phyloP scores from a whole-genome alignment of 2,113 vertebrate species.

The Varanus komodoensis region DNA sequence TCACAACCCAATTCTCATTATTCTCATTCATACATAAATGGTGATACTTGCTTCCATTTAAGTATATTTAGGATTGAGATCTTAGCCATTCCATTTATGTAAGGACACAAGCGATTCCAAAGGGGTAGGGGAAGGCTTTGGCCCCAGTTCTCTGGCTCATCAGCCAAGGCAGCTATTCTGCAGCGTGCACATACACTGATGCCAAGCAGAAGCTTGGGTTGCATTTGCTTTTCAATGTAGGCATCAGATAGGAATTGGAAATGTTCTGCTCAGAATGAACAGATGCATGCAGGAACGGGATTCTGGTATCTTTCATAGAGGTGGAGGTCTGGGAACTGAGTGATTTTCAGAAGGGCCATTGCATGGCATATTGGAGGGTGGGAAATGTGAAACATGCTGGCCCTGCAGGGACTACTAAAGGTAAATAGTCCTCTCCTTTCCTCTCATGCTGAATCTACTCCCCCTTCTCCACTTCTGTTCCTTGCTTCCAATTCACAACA shows the following conservation, averaged over 20 bases:
- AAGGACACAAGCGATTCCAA: background rate
- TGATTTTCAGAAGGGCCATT: background rate
- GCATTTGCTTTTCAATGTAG: background rate
- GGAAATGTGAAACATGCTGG: background rate
- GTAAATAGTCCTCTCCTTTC: background rate
- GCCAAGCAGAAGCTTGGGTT: background rate
- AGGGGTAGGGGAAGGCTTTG: background rate
- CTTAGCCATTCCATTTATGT: background rate
- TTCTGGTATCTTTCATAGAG: background rate
- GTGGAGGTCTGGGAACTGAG: background rate
- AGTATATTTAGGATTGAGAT: background rate
- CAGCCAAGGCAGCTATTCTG: background rate
- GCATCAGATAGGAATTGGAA: background rate
- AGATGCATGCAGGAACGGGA: background rate
- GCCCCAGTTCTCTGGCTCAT: background rate
- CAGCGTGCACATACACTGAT: background rate
- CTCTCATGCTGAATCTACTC: background rate
- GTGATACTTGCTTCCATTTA: no score
- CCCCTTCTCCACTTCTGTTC: background rate
- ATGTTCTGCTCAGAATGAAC: background rate
- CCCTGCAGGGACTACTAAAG: background rate
- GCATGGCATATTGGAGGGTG: background rate
- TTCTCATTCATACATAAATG: background rate
- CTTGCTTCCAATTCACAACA: constrained; percentile 2
- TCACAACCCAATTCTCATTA: background rate